These are phyloP conservation scores for Scaptomyza pallida DNA, from an alignment of 1,140 invertebrate genomes.

Conservation along the genomic window DNA sequence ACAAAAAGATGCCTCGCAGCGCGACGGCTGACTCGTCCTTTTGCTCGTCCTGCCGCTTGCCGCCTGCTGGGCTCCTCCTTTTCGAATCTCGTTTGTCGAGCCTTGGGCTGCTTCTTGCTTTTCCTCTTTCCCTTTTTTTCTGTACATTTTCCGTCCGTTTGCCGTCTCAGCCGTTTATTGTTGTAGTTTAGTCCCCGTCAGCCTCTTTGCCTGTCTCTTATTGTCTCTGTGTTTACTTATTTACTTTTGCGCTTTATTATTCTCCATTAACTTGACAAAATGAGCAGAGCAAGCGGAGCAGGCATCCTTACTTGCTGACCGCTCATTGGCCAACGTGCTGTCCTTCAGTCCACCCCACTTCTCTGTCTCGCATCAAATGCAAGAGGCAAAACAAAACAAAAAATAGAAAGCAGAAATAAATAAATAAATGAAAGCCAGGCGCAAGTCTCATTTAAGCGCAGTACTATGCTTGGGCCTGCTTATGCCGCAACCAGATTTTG, in stretches of 20 bases:
- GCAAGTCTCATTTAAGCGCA: constrained; percentile 7
- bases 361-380: constrained; percentile 43
- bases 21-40: constrained; percentile 18
- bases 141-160: constrained; percentile 81
- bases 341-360: constrained; percentile 20
- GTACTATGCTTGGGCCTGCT: background rate
- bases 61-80: constrained; percentile 3
- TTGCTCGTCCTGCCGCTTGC: background rate
- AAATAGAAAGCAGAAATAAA: constrained; percentile 21
- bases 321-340: constrained; percentile 23
- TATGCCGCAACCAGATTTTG: constrained; percentile 2
- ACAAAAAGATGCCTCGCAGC: constrained; percentile 77
- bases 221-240: constrained; percentile 76
- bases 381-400: too few relatives aligned
- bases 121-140: constrained; percentile 34
- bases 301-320: constrained; percentile 11
- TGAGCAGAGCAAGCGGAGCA: constrained; percentile 44
- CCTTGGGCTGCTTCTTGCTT: constrained; percentile 37
- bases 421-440: constrained; percentile 38
- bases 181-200: constrained; percentile 67
- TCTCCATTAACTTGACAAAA: constrained; percentile 82
- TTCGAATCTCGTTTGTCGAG: constrained; percentile 44
- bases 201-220: background rate
- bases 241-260: constrained; percentile 82
- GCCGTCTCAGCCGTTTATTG: constrained; percentile 77